These are phyloP conservation scores for Caenorhabditis auriculariae DNA, from an alignment of 2,888 invertebrate species.

Conservation along the genomic window DNA sequence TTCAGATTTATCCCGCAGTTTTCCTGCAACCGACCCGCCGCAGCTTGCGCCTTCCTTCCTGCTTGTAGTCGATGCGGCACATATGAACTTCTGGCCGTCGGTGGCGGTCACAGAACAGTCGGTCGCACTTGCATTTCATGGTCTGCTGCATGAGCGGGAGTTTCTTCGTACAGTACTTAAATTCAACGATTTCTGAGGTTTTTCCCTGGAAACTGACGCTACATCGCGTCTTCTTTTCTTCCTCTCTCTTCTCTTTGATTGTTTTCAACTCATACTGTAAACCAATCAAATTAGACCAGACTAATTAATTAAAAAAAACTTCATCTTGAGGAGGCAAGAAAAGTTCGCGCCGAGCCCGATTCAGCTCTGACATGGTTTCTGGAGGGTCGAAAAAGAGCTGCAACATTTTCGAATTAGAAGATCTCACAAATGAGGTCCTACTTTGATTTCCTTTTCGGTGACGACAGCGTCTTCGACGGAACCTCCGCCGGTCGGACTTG, in stretches of 20 bases:
- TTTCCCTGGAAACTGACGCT: conserved; percentile 11
- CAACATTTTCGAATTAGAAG: not conserved
- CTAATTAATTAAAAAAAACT: no score
- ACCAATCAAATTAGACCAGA: no score
- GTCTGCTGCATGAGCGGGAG: conserved; percentile 39
- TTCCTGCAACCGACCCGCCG: conserved; percentile 13
- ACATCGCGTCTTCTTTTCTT: conserved; percentile 28
- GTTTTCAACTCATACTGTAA: conserved; percentile 23
- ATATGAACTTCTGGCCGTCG: conserved; percentile 35
- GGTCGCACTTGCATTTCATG: conserved; percentile 35
- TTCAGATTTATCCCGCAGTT: not conserved
- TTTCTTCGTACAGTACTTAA: conserved; percentile 31
- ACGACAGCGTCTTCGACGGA: conserved; percentile 11
- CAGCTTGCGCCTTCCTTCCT: conserved; percentile 39
- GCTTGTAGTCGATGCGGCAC: conserved; percentile 48
- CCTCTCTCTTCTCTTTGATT: conserved; percentile 19
- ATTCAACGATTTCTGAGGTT: not conserved
- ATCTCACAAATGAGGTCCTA: not conserved
- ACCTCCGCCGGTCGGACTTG: no score
- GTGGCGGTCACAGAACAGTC: conserved; percentile 41
- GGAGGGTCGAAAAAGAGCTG: conserved; percentile 42
- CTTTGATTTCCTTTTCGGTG: conserved; percentile 44
- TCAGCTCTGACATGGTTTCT: conserved; percentile 33
- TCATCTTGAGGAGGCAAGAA: conserved; percentile 36
- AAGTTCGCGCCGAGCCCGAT: conserved; percentile 28